Base-by-base conservation (phyloP, 2,888 invertebrate species). In the Taenaris catops region DNA sequence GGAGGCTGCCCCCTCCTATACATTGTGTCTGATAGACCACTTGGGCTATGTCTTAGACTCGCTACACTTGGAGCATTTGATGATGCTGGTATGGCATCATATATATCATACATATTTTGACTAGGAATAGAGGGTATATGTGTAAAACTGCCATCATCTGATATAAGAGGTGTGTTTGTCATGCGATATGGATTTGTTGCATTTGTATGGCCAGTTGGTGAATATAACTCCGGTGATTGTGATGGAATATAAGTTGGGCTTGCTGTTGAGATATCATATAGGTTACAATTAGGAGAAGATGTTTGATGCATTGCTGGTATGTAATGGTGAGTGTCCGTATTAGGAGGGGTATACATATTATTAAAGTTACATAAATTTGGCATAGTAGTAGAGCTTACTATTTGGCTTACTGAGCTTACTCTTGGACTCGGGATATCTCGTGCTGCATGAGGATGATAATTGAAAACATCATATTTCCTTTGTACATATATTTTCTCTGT, bases 1-100 rank as follows among this genome's bases (percentile, higher is more conserved):
- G 95, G 95, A 7, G 95, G 95, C 55, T 90, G 84, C 25, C 75
- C 76, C 41, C 87, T 63, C 20, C 63, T 61, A 41, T 83, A 80
- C 28, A 71, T 63, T 32, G 75, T 63, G 46, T 80, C 76, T 14
- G 81, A 63, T 49, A 67, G 46, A 28, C 71, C 72, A 51, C 68
- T 75, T 16, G 83, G 79, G 50, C 81, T 86, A 34, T 80, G 81
- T 17, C 75, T 64, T 47, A 78, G 80, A 49, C 70, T 73, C 25
- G 65, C 58, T 27, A 75, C 72, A 64, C 74, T 79, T 5, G 80
- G 73, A 26, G 78, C 53, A 51, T 79, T 81, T 6, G 83, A 73
- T 27, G 81, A 61, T 31, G 73, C 59, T 38, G 81, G 81, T 47
- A 80, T 69, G 27, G 73, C 68, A 50, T 86, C 86, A 69, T 87